A percentile compares a stretch with the other conserved stretches of the same genome.
These are phyloP conservation scores for Strix aluco DNA, from an alignment of 2,113 vertebrate species.

Conservation along the genomic window DNA sequence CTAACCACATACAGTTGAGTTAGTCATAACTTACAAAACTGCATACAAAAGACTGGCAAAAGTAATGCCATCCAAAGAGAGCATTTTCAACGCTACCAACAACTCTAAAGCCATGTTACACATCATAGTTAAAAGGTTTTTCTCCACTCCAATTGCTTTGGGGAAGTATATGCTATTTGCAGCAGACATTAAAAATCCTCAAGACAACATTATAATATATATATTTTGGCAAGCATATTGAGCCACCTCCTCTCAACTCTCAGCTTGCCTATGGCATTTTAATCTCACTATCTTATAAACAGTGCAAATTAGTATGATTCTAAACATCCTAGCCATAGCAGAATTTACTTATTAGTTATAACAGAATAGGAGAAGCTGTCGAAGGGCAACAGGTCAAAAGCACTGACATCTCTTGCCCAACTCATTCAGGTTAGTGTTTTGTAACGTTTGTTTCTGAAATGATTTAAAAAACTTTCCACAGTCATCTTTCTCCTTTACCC, in stretches of 20 bases:
- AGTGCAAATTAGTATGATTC: conserved; percentile 62
- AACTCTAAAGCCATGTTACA: conserved; percentile 25
- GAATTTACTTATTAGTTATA: conserved; percentile 23
- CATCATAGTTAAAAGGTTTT: not conserved
- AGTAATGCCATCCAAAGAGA: not conserved
- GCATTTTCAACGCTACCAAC: conserved; percentile 4
- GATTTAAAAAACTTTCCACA: conserved; percentile 17
- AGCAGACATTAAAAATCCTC: conserved; percentile 19
- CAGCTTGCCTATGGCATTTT: conserved; percentile 64
- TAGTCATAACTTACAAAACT: not conserved
- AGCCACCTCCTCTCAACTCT: conserved; percentile 4
- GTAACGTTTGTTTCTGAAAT: not conserved
- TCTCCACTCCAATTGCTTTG: conserved; percentile 23
- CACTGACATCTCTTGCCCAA: not conserved
- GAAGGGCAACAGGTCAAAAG: not conserved
- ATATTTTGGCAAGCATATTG: conserved; percentile 10
- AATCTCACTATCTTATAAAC: conserved; percentile 56
- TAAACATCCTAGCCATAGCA: conserved; percentile 54
- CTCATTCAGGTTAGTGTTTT: conserved; percentile 9
- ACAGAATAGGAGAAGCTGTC: conserved; percentile 39
- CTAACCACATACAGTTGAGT: rapidly evolving
- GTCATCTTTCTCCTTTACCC: not conserved
- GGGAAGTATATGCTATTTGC: conserved; percentile 41
- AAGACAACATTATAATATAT: conserved; percentile 14
- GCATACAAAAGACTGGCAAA: not conserved